A percentile compares a stretch with the other conserved stretches of the same genome.
These are phyloP conservation scores for Schizopygopsis pylzovi DNA, from an alignment of 2,797 vertebrate genomes.

Conservation along the genomic window DNA sequence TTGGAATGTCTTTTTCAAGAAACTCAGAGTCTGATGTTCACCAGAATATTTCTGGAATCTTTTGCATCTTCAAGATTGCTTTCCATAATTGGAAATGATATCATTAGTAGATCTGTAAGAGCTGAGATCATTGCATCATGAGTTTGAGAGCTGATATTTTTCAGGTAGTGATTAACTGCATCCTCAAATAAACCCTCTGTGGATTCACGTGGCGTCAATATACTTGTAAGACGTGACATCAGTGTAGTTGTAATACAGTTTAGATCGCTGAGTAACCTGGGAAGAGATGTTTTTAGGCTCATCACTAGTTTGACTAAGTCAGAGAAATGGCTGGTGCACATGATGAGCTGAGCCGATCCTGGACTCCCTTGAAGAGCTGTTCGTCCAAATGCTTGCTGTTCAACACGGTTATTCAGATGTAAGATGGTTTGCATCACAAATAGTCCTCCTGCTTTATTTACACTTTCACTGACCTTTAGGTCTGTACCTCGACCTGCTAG, in stretches of 20 bases:
- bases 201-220: not conserved
- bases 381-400: conserved; percentile 63
- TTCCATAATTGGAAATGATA: accelerated
- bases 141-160: not conserved
- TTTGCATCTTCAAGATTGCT: conserved; percentile 41
- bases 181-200: not conserved
- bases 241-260: accelerated
- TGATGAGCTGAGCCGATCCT: conserved; percentile 64
- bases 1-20: conserved; percentile 54
- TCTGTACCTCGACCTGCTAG: conserved; percentile 71
- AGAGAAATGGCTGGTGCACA: conserved; percentile 55
- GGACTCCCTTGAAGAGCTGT: conserved; percentile 73
- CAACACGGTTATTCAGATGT: conserved; percentile 65
- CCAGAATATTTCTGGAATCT: conserved; percentile 6
- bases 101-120: not conserved
- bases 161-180: not conserved
- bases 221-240: not conserved
- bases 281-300: not conserved
- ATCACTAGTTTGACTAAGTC: not conserved
- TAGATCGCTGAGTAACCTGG: not conserved
- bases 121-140: not conserved
- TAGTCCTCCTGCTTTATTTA: conserved; percentile 59
- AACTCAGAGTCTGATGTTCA: conserved; percentile 13
- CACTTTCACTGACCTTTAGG: conserved; percentile 54
- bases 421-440: conserved; percentile 75